Evolutionary conservation across 2,888 invertebrate species (phyloP).

Genomic region (Zootermopsis nevadensis): DNA sequence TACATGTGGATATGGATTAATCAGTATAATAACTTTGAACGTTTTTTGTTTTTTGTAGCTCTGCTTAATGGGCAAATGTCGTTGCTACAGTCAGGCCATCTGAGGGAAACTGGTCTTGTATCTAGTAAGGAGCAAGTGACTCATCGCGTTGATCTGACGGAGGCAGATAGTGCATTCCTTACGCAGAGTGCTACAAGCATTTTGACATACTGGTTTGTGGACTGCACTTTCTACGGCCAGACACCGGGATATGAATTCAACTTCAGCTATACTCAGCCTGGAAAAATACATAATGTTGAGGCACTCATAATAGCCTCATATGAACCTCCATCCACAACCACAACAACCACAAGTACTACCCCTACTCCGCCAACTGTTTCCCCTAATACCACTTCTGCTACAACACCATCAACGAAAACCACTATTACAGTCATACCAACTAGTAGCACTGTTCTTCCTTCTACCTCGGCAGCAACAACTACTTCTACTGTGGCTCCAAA

Average conservation of each 20-base stretch:
- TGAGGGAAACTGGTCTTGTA: slow-evolving; percentile 70
- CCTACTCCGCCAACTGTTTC: slow-evolving; percentile 58
- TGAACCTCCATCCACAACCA: slow-evolving; percentile 63
- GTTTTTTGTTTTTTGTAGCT: slow-evolving; percentile 64
- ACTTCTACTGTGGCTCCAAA: slow-evolving; percentile 42
- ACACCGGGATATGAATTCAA: slow-evolving; percentile 71
- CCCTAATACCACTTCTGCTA: slow-evolving; percentile 64
- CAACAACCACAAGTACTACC: slow-evolving; percentile 65
- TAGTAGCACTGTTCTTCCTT: slow-evolving; percentile 51
- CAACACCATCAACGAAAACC: slow-evolving; percentile 61
- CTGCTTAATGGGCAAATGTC: slow-evolving; percentile 75
- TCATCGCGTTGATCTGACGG: slow-evolving; percentile 70
- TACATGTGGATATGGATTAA: slow-evolving; percentile 13
- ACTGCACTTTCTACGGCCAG: slow-evolving; percentile 77
- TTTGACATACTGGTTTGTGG: slow-evolving; percentile 82
- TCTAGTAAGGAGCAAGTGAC: slow-evolving; percentile 71
- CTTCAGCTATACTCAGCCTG: slow-evolving; percentile 73
- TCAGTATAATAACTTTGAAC: not conserved
- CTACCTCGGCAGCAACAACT: not conserved
- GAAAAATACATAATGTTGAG: slow-evolving; percentile 73
- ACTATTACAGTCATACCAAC: slow-evolving; percentile 56
- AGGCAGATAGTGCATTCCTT: slow-evolving; percentile 73
- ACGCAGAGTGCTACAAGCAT: slow-evolving; percentile 67
- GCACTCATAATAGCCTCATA: slow-evolving; percentile 78
- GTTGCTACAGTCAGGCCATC: slow-evolving; percentile 72